Percentiles rank a stretch among this genome's conserved stretches.
Evolutionary conservation across 2,888 invertebrate species (phyloP).

Genomic region (Byasa hedistus): DNA sequence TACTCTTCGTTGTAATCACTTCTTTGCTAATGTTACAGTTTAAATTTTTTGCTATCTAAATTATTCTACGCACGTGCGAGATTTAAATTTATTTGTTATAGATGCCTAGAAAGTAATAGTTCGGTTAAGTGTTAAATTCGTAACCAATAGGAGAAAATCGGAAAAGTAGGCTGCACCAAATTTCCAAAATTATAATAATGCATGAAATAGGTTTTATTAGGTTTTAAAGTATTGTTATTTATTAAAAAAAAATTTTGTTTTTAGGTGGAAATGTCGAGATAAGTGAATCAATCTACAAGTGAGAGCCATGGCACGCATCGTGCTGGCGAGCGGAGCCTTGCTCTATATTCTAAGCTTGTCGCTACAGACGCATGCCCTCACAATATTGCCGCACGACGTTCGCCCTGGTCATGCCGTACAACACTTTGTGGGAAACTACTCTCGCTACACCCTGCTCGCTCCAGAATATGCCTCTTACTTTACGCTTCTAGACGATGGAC

Average conservation of each 20-base stretch:
- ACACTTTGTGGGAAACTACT: conserved; percentile 83
- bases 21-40: conserved; percentile 21
- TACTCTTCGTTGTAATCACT: conserved; percentile 33
- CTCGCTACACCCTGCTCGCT: conserved; percentile 82
- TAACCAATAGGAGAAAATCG: background rate
- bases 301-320: conserved; percentile 62
- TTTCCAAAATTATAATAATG: background rate
- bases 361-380: conserved; percentile 63
- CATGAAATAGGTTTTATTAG: background rate
- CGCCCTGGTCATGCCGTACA: conserved; percentile 93
- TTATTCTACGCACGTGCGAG: background rate
- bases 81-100: background rate
- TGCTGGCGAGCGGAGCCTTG: conserved; percentile 67
- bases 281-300: conserved; percentile 43
- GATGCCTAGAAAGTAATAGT: conserved; percentile 5
- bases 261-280: conserved; percentile 71
- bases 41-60: background rate
- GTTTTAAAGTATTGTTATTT: background rate
- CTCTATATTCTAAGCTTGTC: conserved; percentile 61
- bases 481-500: conserved; percentile 91
- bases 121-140: background rate
- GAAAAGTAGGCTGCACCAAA: background rate
- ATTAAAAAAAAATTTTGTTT: conserved; percentile 32
- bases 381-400: conserved; percentile 92
- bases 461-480: conserved; percentile 92